phyloP scores from a whole-genome alignment of 2,113 vertebrate species.

The Hippocampus mohnikei region DNA sequence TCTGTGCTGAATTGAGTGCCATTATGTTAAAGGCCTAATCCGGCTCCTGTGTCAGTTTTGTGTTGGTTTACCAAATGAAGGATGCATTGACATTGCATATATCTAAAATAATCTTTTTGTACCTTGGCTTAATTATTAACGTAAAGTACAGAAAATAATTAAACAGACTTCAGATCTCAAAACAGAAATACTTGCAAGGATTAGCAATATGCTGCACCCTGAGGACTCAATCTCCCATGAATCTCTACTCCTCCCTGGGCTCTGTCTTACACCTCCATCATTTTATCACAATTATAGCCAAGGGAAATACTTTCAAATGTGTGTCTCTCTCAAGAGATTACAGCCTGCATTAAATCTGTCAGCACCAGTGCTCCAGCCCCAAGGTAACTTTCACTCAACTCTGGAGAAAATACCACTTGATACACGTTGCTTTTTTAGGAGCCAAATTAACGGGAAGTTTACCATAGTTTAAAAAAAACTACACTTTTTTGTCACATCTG shows the following conservation, averaged over 20 bases:
- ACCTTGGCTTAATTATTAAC: neutral
- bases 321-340: constrained; percentile 17
- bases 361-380: constrained; percentile 47
- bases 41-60: neutral
- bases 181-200: neutral
- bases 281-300: constrained; percentile 20
- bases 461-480: too few relatives aligned
- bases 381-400: constrained; percentile 21
- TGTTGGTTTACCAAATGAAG: neutral
- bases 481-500: too few relatives aligned
- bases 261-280: constrained; percentile 3
- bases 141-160: neutral
- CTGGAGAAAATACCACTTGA: constrained; percentile 17
- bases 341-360: constrained; percentile 22
- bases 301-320: constrained; percentile 32
- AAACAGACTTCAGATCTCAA: neutral
- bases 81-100: neutral
- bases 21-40: neutral
- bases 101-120: neutral
- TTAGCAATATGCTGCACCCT: constrained; percentile 21
- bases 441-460: neutral
- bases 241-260: neutral
- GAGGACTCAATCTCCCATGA: constrained; percentile 16
- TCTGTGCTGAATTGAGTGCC: neutral
- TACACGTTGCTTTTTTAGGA: neutral